These are phyloP conservation scores for Sabellastarte sp. DNA, from an alignment of 2,888 invertebrate species.

Conservation along the genomic window DNA sequence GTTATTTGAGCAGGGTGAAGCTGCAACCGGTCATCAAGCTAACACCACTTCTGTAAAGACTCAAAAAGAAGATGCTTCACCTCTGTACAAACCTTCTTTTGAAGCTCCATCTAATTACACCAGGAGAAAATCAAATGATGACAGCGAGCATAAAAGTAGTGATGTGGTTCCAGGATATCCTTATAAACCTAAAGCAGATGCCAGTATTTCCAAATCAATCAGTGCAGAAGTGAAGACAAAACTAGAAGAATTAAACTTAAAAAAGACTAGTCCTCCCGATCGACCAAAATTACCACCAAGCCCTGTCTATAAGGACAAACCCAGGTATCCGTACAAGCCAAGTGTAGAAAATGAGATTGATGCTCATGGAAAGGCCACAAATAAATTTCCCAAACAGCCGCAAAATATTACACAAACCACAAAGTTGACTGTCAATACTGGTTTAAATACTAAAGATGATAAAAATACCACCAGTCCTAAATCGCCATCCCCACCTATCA, in stretches of 20 bases:
- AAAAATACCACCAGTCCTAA: too few species aligned
- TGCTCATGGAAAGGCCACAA: too few species aligned
- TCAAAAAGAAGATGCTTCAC: neutral
- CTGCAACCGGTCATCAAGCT: neutral
- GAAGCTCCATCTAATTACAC: too few species aligned
- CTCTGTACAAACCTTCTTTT: too few species aligned
- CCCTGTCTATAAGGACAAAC: neutral
- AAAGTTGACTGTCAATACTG: neutral
- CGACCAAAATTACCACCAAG: neutral
- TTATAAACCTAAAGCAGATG: neutral
- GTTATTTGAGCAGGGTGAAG: neutral
- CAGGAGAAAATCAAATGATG: too few species aligned
- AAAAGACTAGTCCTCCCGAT: neutral
- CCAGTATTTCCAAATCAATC: neutral
- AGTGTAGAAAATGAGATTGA: neutral
- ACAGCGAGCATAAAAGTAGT: too few species aligned
- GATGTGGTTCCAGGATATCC: neutral
- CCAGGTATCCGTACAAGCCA: neutral
- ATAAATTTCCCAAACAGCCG: neutral
- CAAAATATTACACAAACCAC: neutral
- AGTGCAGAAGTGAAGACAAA: neutral
- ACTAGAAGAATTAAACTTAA: neutral
- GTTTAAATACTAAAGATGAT: too few species aligned
- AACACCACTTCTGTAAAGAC: neutral
- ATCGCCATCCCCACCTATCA: neutral